Evolutionary conservation across 2,888 invertebrate species (phyloP).

Genomic region (Abscondita cerata): DNA sequence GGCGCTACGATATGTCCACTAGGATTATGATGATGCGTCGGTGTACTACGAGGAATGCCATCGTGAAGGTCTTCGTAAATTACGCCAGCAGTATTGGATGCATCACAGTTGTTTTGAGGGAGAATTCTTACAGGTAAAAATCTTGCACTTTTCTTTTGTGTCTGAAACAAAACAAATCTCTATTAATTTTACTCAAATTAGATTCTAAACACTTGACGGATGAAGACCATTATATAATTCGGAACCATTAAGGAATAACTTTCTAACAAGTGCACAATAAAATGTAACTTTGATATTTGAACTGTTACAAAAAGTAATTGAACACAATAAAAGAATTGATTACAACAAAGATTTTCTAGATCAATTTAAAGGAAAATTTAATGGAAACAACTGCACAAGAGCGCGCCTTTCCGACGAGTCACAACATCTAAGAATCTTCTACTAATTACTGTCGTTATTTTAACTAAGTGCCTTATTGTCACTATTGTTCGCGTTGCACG

Average conservation of each 20-base stretch:
- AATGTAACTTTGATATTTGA: not conserved
- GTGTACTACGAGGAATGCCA: slow-evolving; percentile 63
- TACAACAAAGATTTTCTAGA: too few species aligned
- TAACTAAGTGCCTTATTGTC: slow-evolving; percentile 43
- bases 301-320: not conserved
- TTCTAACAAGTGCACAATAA: not conserved
- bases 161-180: slow-evolving; percentile 63
- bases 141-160: slow-evolving; percentile 88
- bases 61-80: slow-evolving; percentile 83
- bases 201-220: too few species aligned
- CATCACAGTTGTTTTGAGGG: slow-evolving; percentile 63
- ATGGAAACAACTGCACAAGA: slow-evolving; percentile 13
- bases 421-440: slow-evolving; percentile 36
- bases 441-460: slow-evolving; percentile 44
- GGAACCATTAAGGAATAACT: not conserved
- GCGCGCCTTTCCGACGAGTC: slow-evolving; percentile 14
- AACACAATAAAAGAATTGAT: not conserved
- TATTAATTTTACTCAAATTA: slow-evolving; percentile 16
- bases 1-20: slow-evolving; percentile 58
- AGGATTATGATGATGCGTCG: slow-evolving; percentile 52
- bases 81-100: slow-evolving; percentile 65
- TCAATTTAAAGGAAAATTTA: slow-evolving; percentile 18
- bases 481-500: slow-evolving; percentile 42
- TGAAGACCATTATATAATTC: too few species aligned
- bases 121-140: slow-evolving; percentile 84